Conservation (phyloP, 2,113 vertebrate genomes). For the Pseudorectes ferrugineus region DNA sequence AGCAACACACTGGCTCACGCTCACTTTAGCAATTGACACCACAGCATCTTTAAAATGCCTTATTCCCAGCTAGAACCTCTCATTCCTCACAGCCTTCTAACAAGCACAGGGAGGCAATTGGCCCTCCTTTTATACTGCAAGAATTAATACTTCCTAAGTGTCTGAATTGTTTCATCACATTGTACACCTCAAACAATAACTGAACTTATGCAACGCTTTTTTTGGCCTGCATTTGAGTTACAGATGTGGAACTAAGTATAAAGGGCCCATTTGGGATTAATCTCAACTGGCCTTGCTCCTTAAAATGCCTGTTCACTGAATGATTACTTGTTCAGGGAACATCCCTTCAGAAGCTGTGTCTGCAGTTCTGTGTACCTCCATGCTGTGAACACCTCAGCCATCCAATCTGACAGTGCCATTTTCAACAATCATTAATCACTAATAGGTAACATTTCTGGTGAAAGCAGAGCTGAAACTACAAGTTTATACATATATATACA, state of each 20-base stretch:
- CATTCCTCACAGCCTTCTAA: neutral
- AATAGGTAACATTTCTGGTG: neutral
- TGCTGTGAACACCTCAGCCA: neutral
- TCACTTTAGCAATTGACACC: neutral
- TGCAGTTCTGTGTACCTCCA: neutral
- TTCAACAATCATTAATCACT: neutral
- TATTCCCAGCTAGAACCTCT: neutral
- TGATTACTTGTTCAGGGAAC: neutral
- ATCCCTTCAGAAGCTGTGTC: neutral
- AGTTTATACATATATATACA: neutral
- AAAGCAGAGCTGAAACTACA: neutral
- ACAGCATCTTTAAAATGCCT: neutral
- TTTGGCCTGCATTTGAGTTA: neutral
- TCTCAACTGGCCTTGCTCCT: neutral
- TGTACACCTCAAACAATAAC: neutral
- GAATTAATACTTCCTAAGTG: neutral
- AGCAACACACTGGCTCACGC: neutral
- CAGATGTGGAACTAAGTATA: neutral
- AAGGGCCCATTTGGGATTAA: neutral
- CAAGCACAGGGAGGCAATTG: neutral
- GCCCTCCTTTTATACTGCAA: neutral
- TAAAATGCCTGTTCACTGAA: neutral
- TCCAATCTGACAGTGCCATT: neutral
- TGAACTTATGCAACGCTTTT: neutral
- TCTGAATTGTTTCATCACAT: neutral